Evolutionary conservation across 2,797 vertebrate species (phyloP).

Genomic region (Thunnus albacares): DNA sequence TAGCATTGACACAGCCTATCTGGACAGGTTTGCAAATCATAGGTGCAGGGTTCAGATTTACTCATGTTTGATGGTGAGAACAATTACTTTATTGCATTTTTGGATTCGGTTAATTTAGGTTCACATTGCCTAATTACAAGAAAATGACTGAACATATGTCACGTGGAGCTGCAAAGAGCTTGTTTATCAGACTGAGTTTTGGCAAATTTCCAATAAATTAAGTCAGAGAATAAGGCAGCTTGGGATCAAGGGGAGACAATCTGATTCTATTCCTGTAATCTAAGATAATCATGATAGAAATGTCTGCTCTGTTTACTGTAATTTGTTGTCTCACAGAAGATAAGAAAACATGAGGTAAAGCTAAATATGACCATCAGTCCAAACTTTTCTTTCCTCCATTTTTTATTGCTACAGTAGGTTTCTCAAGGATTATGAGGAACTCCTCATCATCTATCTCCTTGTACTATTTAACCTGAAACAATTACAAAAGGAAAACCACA

Average conservation of each 20-base stretch:
- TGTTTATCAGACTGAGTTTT: conserved; percentile 23
- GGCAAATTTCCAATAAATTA: conserved; percentile 30
- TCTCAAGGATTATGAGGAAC: neutral
- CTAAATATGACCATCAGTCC: neutral
- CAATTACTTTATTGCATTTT: conserved; percentile 8
- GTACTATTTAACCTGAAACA: neutral
- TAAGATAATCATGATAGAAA: conserved; percentile 21
- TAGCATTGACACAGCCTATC: neutral
- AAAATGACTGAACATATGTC: conserved; percentile 29
- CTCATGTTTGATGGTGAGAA: neutral
- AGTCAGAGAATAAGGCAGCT: conserved; percentile 40
- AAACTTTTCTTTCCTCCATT: neutral
- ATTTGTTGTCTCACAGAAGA: conserved; percentile 8
- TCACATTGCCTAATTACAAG: conserved; percentile 34
- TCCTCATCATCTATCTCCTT: neutral
- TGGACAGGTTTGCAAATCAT: neutral
- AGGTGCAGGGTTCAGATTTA: neutral
- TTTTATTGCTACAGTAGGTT: neutral
- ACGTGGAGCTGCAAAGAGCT: conserved; percentile 5
- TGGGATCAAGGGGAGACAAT: conserved; percentile 6
- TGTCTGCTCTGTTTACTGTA: conserved; percentile 5
- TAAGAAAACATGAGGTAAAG: neutral
- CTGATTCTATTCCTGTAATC: conserved; percentile 19
- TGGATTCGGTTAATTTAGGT: conserved; percentile 11
- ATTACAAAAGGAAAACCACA: neutral